Evolutionary conservation across 2,888 invertebrate species (phyloP).

Genomic region (Caenorhabditis sp.): DNA sequence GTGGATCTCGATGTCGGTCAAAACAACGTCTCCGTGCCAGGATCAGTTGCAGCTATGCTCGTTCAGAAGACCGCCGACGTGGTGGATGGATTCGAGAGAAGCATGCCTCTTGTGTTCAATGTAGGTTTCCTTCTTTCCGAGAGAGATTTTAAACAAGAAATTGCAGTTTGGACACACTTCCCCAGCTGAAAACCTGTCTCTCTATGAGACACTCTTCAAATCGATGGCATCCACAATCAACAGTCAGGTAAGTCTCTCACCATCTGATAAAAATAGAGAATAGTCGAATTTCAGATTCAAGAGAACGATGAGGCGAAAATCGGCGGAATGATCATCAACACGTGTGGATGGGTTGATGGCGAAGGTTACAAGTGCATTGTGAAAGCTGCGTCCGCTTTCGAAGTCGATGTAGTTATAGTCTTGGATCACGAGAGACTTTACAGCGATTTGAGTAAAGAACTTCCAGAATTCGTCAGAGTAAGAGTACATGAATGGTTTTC

Average conservation of each 20-base stretch:
- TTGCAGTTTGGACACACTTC: conserved; percentile 91
- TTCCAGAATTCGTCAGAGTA: conserved; percentile 92
- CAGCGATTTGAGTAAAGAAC: conserved; percentile 94
- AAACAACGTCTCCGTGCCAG: conserved; percentile 80
- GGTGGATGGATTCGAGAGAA: conserved; percentile 95
- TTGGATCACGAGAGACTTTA: conserved; percentile 96
- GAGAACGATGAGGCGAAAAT: conserved; percentile 79
- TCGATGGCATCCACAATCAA: conserved; percentile 88
- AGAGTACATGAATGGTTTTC: not conserved
- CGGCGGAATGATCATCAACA: conserved; percentile 94
- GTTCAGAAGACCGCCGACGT: conserved; percentile 95
- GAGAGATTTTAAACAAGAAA: not conserved
- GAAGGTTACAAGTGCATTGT: conserved; percentile 88
- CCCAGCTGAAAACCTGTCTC: conserved; percentile 89
- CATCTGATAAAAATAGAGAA: not conserved
- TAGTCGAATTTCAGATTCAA: conserved; percentile 84
- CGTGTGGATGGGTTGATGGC: conserved; percentile 97
- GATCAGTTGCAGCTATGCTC: conserved; percentile 84
- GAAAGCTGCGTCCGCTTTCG: conserved; percentile 94
- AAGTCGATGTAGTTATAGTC: conserved; percentile 95
- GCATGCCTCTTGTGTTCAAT: conserved; percentile 90
- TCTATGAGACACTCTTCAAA: conserved; percentile 91
- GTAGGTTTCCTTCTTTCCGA: conserved; percentile 47
- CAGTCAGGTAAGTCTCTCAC: conserved; percentile 33
- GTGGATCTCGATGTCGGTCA: conserved; percentile 95